Base-by-base conservation (phyloP, 2,888 invertebrate genomes). In the Pseudanteris insignis region DNA sequence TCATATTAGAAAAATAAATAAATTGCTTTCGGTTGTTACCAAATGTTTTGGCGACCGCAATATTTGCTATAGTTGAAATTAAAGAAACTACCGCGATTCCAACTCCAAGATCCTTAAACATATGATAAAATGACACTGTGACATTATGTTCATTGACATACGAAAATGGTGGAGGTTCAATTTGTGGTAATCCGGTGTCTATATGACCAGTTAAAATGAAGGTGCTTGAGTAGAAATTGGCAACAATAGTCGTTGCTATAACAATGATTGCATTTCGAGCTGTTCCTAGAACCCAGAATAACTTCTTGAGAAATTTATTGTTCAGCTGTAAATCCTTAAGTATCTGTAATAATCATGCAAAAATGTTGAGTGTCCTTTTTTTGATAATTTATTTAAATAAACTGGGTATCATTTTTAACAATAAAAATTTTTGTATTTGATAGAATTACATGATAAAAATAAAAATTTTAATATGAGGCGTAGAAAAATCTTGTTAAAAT, bases 21-120 rank as follows among this genome's bases (percentile, higher is more conserved):
- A n/a, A n/a, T n/a, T n/a, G n/a, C n/a, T n/a, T 11, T 33, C 10
- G 10, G 33, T 14, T 28, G 86, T 86, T 82, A 91, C 91, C 86
- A 78, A 92, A 92, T 47, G 90, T 88, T 80, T 91, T 92, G n/a
- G 90, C 91, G 63, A 92, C 91, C 2, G 92, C 91, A 28, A 92
- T 87, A 67, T 90, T 89, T 40, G 89, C 89, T 34, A 92, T 84
- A 48, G 92, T 86, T 1, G 89, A 88, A 13, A 92, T 84, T 13
- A 92, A 77, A 0, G 92, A 91, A 1, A 91, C 86, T 2, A 92
- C 84, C 12, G 86, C 69, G 24, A 91, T 81, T 0, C 91, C 90
- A 24, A 85, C 81, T 0, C 89, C 89, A 38, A 91, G 81, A 69
- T 86, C 84, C 48, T 84, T 77, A 0, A 85, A 69, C 84, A 89